These are phyloP conservation scores for Apogon talboti DNA, from an alignment of 2,797 vertebrate genomes.

Conservation along the genomic window DNA sequence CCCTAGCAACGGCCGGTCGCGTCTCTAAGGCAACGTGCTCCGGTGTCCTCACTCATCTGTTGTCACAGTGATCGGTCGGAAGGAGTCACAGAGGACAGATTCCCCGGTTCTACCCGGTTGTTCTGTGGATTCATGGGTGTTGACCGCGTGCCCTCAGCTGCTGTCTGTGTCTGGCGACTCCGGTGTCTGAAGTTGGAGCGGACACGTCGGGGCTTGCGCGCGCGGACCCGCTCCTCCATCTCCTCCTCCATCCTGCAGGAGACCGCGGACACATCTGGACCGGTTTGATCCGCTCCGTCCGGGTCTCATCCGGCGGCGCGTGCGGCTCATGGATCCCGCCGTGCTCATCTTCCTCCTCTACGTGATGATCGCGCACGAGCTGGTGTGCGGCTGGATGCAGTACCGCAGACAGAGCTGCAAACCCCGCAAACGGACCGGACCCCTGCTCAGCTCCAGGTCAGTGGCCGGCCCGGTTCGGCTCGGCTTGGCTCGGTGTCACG, in stretches of 20 bases:
- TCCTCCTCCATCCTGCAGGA: neutral
- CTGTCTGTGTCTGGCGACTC: conserved; percentile 18
- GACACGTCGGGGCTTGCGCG: conserved; percentile 23
- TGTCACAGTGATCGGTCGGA: conserved; percentile 14
- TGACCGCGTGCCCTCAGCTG: conserved; percentile 15
- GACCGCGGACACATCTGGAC: conserved; percentile 12
- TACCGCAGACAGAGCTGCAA: conserved; percentile 84
- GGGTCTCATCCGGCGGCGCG: conserved; percentile 21
- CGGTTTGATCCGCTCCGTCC: neutral
- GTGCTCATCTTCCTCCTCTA: conserved; percentile 91
- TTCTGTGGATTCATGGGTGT: conserved; percentile 28
- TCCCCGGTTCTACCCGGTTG: neutral
- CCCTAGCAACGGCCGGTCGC: conserved; percentile 79
- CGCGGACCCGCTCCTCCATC: conserved; percentile 8
- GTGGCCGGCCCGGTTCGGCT: conserved; percentile 17
- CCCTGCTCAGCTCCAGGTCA: conserved; percentile 85
- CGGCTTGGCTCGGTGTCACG: too few relatives aligned
- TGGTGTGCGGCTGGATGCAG: conserved; percentile 91
- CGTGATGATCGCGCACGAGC: conserved; percentile 91
- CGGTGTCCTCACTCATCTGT: conserved; percentile 45
- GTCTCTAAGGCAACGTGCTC: conserved; percentile 85
- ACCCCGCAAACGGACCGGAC: conserved; percentile 80
- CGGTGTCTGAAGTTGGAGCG: conserved; percentile 48
- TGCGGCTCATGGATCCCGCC: conserved; percentile 86
- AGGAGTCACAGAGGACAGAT: neutral